Conservation (phyloP, 2,113 vertebrate species). For the Gopherus flavomarginatus region DNA sequence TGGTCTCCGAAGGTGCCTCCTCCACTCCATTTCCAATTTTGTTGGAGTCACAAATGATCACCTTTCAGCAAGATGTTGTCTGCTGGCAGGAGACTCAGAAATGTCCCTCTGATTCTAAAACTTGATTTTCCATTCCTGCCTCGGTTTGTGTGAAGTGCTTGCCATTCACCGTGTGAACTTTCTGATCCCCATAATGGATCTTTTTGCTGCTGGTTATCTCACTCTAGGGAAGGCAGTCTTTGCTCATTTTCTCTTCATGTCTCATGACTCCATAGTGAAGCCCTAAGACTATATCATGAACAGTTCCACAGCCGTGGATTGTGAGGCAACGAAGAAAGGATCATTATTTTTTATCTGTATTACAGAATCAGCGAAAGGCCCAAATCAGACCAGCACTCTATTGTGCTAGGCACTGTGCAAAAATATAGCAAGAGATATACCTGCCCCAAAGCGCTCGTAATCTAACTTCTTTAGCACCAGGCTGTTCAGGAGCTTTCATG, state of each 20-base stretch:
- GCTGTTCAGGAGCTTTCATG: background rate
- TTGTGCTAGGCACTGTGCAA: background rate
- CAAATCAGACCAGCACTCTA: background rate
- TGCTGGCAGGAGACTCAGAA: conserved; percentile 14
- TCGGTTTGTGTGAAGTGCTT: background rate
- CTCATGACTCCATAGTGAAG: background rate
- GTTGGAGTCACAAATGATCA: background rate
- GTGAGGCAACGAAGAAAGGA: background rate
- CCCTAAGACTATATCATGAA: background rate
- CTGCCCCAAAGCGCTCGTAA: background rate
- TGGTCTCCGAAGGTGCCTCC: background rate
- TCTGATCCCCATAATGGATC: background rate
- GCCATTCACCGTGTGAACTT: background rate
- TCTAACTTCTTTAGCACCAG: background rate
- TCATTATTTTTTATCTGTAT: background rate
- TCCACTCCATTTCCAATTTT: background rate
- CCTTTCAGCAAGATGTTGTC: background rate
- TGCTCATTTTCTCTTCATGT: background rate
- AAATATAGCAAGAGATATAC: background rate
- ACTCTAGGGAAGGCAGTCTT: background rate
- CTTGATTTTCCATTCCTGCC: background rate
- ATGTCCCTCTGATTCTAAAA: background rate
- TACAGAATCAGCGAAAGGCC: background rate
- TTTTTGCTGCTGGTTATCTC: background rate
- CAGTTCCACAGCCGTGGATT: background rate